Conservation (phyloP, 2,888 invertebrate genomes). For the Phoenoteleia sp. region DNA sequence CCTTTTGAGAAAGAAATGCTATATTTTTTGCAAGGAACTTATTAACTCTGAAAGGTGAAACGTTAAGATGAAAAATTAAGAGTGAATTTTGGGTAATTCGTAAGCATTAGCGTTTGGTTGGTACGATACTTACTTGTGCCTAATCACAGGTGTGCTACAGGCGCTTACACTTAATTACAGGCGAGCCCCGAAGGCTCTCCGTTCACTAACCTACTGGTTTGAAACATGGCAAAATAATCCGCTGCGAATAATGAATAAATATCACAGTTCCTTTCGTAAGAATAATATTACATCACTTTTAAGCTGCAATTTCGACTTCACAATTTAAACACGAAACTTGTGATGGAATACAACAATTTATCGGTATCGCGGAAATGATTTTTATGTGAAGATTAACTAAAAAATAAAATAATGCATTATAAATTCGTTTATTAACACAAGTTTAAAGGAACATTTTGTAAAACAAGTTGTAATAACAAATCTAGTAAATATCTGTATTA, state of each 20-base stretch:
- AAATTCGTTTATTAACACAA: too few species aligned
- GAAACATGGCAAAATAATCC: conserved; percentile 34
- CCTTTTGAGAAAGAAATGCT: background rate
- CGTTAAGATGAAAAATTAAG: conserved; percentile 35
- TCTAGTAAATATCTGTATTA: too few species aligned
- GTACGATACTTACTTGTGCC: conserved; percentile 34
- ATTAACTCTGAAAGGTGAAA: conserved; percentile 8
- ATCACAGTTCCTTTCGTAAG: conserved; percentile 17
- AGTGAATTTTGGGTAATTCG: conserved; percentile 53
- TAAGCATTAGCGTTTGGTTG: conserved; percentile 38
- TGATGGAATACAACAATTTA: background rate
- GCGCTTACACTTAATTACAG: conserved; percentile 61
- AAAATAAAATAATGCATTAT: too few species aligned
- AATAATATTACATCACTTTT: conserved; percentile 13
- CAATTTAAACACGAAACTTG: background rate
- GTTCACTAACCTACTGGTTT: conserved; percentile 28
- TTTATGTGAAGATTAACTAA: too few species aligned
- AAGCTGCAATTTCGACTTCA: background rate
- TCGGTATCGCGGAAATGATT: too few species aligned
- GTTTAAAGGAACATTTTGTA: too few species aligned
- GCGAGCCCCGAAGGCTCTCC: conserved; percentile 33
- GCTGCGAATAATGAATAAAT: conserved; percentile 40
- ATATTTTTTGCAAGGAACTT: background rate
- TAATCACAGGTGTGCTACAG: conserved; percentile 58
- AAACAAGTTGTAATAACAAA: too few species aligned